phyloP scores from a whole-genome alignment of 2,888 invertebrate species.

The Trissoscelio sp. region DNA sequence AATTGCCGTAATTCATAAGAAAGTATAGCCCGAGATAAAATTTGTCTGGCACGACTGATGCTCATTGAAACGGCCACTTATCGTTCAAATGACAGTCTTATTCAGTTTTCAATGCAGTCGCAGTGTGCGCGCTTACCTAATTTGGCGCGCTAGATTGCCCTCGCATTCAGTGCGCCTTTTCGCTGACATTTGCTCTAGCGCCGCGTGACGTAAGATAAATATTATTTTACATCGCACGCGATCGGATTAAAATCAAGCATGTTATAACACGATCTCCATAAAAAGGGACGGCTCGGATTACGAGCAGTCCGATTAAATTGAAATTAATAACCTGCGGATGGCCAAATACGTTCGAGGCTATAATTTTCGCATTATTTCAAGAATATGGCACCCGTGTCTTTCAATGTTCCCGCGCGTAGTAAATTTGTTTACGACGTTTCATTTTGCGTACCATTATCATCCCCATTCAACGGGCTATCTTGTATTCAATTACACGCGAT shows the following conservation, averaged over 20 bases:
- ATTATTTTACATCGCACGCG: slow-evolving; percentile 46
- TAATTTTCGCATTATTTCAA: slow-evolving; percentile 17
- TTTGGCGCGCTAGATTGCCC: slow-evolving; percentile 60
- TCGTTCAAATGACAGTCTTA: slow-evolving; percentile 62
- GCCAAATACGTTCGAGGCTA: slow-evolving; percentile 7
- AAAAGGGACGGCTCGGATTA: slow-evolving; percentile 5
- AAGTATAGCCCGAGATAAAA: slow-evolving; percentile 51
- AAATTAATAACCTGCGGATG: neutral
- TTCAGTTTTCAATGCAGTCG: slow-evolving; percentile 54
- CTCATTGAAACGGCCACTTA: slow-evolving; percentile 58
- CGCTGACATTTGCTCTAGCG: slow-evolving; percentile 46
- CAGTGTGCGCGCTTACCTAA: slow-evolving; percentile 57
- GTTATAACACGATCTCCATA: slow-evolving; percentile 7
- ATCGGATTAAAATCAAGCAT: slow-evolving; percentile 50
- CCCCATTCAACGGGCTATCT: slow-evolving; percentile 54
- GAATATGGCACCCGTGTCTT: slow-evolving; percentile 36
- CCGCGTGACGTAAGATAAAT: slow-evolving; percentile 41
- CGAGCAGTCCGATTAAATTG: neutral
- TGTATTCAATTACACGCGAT: slow-evolving; percentile 68
- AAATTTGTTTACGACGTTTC: slow-evolving; percentile 65
- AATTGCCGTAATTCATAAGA: slow-evolving; percentile 53
- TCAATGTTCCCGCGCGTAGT: slow-evolving; percentile 43
- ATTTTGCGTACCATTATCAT: slow-evolving; percentile 54
- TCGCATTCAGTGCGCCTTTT: slow-evolving; percentile 43
- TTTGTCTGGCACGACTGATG: slow-evolving; percentile 66